Evolutionary conservation across 2,113 vertebrate genomes (phyloP).

Genomic region (Oreotrochilus melanogaster): DNA sequence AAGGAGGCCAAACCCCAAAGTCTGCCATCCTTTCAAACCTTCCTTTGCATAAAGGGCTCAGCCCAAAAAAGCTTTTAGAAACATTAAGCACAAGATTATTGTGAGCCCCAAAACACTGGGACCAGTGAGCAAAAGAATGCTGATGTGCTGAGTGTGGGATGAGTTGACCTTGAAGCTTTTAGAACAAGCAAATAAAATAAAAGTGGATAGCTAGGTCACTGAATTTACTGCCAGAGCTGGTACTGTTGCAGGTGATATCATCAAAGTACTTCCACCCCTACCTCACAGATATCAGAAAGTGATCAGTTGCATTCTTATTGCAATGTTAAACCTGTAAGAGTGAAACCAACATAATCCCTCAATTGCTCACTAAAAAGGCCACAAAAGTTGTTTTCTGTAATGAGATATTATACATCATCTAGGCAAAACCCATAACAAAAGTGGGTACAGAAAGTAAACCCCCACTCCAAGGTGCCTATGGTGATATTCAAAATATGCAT

Average conservation of each 20-base stretch:
- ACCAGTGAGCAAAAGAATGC: background rate
- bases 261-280: background rate
- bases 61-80: background rate
- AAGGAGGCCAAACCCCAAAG: background rate
- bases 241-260: background rate
- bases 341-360: background rate
- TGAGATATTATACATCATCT: background rate
- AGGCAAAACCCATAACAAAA: background rate
- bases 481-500: background rate
- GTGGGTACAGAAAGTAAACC: background rate
- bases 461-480: background rate
- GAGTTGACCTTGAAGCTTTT: background rate
- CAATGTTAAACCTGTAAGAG: background rate
- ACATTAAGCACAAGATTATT: background rate
- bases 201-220: background rate
- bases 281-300: background rate
- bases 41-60: accelerated
- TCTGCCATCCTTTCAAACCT: background rate
- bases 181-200: background rate
- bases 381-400: background rate
- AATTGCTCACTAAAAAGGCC: background rate
- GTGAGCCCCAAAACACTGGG: background rate
- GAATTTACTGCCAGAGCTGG: background rate
- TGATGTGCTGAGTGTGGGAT: background rate
- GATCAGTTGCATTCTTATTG: background rate